Conservation (phyloP, 2,113 vertebrate genomes). For the Rhombomys opimus region DNA sequence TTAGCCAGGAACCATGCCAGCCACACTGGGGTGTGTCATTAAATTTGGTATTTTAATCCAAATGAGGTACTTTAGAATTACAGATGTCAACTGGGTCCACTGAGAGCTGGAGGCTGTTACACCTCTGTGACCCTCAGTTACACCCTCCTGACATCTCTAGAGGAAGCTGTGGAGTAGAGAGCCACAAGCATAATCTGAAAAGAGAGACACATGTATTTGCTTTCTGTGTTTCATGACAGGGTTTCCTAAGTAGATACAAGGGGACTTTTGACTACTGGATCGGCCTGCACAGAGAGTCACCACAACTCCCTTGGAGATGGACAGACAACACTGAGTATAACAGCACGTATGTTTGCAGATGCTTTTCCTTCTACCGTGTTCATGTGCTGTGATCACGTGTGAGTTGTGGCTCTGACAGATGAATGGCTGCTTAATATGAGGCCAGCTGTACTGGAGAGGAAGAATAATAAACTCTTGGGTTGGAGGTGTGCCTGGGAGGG, state of each 20-base stretch:
- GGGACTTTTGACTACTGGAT: neutral
- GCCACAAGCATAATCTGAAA: neutral
- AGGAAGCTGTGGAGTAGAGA: neutral
- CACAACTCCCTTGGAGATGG: neutral
- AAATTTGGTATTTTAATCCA: neutral
- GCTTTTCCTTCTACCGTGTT: neutral
- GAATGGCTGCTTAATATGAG: too few relatives aligned
- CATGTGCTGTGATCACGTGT: too few relatives aligned
- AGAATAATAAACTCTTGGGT: too few relatives aligned
- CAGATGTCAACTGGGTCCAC: neutral
- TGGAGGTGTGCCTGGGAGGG: too few relatives aligned
- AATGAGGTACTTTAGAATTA: neutral
- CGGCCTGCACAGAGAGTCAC: slow-evolving; percentile 44
- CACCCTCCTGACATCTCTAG: neutral
- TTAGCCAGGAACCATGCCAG: neutral
- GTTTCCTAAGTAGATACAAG: slow-evolving; percentile 51
- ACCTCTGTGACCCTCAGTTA: neutral
- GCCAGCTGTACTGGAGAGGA: too few relatives aligned
- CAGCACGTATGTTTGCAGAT: neutral
- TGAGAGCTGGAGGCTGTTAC: neutral
- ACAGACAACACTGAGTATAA: neutral
- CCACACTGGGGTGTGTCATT: neutral
- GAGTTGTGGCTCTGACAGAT: too few relatives aligned
- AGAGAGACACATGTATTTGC: neutral
- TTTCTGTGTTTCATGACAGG: slow-evolving; percentile 44